Percentiles rank a stretch among this genome's conserved stretches.
These are phyloP conservation scores for Corythaeola cristata DNA, from an alignment of 2,113 vertebrate genomes.

Conservation along the genomic window DNA sequence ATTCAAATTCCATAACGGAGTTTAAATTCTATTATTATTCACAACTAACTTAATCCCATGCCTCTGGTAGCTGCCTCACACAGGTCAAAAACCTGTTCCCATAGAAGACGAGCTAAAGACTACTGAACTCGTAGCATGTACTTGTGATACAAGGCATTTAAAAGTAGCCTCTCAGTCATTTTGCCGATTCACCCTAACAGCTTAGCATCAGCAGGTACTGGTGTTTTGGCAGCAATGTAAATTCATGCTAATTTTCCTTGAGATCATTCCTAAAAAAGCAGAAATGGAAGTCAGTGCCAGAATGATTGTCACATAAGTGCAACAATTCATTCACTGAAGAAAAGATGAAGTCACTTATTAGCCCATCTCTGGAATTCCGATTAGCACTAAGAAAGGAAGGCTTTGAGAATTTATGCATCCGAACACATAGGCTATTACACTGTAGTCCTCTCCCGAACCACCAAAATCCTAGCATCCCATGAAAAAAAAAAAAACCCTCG, in stretches of 20 bases:
- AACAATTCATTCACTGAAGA: not conserved
- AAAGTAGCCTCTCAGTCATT: not conserved
- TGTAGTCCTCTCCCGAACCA: not conserved
- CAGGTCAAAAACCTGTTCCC: not conserved
- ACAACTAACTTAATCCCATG: not conserved
- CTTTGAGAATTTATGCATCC: not conserved
- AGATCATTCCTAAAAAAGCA: not conserved
- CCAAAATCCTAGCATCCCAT: not conserved
- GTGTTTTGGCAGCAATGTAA: slow-evolving; percentile 29
- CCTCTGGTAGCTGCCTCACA: not conserved
- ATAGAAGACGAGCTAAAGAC: not conserved
- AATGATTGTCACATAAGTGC: not conserved
- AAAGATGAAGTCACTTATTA: not conserved
- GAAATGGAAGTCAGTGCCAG: not conserved
- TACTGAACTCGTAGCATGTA: not conserved
- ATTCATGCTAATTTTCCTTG: slow-evolving; percentile 41
- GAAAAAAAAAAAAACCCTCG: not conserved
- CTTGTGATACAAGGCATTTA: not conserved
- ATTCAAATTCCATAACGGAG: not conserved
- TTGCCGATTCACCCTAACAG: slow-evolving; percentile 18
- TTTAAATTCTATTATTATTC: not conserved
- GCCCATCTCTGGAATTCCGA: not conserved
- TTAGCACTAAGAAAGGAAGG: not conserved
- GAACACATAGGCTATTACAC: not conserved
- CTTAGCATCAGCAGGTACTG: not conserved